A percentile compares a stretch with the other conserved stretches of the same genome.
Conservation (phyloP, 2,113 vertebrate genomes). For the Heptranchias perlo region DNA sequence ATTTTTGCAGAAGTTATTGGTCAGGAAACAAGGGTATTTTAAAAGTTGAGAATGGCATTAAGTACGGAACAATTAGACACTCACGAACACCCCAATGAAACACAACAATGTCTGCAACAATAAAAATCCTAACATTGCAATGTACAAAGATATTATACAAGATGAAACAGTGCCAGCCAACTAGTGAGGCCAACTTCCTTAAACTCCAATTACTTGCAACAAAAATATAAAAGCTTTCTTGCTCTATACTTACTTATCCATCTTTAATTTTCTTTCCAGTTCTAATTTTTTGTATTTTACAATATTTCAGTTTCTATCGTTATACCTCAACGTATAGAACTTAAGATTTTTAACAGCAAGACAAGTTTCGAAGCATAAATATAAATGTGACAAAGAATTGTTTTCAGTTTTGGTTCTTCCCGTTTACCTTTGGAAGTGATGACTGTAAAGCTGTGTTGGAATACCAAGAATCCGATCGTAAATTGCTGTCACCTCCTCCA, state of each 20-base stretch:
- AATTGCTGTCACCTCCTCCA: slow-evolving; percentile 82
- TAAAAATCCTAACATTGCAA: slow-evolving; percentile 2
- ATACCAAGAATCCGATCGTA: slow-evolving; percentile 92
- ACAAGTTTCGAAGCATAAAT: too few species aligned
- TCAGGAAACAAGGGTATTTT: slow-evolving; percentile 9
- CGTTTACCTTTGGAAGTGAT: slow-evolving; percentile 89
- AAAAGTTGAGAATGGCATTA: neutral
- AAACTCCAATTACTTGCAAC: neutral
- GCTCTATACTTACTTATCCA: neutral
- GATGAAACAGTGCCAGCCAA: neutral
- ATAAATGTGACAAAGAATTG: neutral
- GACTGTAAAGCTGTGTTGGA: slow-evolving; percentile 90
- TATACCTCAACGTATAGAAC: neutral
- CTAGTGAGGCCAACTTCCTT: neutral
- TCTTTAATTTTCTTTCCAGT: neutral
- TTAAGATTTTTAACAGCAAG: neutral
- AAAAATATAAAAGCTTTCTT: neutral
- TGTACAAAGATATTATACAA: neutral
- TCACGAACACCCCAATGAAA: neutral
- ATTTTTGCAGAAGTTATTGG: slow-evolving; percentile 18
- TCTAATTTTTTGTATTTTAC: neutral
- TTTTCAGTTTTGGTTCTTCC: slow-evolving; percentile 8
- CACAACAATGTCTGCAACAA: neutral
- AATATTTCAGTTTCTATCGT: too few species aligned
- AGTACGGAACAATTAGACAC: neutral